These are phyloP conservation scores for Austrolebias charrua DNA, from an alignment of 2,797 vertebrate genomes.

Conservation along the genomic window DNA sequence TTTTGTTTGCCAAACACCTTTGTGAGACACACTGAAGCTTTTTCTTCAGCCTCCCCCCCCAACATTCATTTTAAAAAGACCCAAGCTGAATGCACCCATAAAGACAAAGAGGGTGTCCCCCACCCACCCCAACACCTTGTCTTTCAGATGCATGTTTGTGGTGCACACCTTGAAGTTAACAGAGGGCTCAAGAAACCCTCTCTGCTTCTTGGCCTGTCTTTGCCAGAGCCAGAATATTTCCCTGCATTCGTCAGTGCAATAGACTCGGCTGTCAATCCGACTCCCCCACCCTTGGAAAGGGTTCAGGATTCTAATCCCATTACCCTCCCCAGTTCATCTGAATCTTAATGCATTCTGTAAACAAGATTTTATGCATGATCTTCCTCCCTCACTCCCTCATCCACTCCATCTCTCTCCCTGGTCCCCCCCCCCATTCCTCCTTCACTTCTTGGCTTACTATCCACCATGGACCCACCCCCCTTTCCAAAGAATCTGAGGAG, in stretches of 20 bases:
- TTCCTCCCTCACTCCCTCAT: slow-evolving; percentile 64
- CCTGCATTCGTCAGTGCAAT: slow-evolving; percentile 76
- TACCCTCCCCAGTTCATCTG: slow-evolving; percentile 82
- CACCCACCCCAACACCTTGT: neutral
- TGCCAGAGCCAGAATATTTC: slow-evolving; percentile 76
- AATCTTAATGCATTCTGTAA: slow-evolving; percentile 86
- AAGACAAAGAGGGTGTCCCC: slow-evolving; percentile 29
- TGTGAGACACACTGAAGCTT: slow-evolving; percentile 64
- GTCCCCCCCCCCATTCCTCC: slow-evolving; percentile 19
- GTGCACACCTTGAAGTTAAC: slow-evolving; percentile 60
- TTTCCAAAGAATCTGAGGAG: slow-evolving; percentile 75
- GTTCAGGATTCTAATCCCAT: slow-evolving; percentile 84
- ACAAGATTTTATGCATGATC: slow-evolving; percentile 87
- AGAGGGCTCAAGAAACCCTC: slow-evolving; percentile 66
- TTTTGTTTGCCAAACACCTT: slow-evolving; percentile 80
- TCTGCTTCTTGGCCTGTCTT: slow-evolving; percentile 57
- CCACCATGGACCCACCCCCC: slow-evolving; percentile 35
- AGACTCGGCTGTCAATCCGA: slow-evolving; percentile 76
- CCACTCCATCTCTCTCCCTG: slow-evolving; percentile 49
- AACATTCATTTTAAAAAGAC: slow-evolving; percentile 41
- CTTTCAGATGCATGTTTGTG: slow-evolving; percentile 51
- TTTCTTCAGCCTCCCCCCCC: slow-evolving; percentile 47
- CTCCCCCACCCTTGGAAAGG: slow-evolving; percentile 76
- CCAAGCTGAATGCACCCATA: slow-evolving; percentile 37
- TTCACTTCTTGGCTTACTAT: slow-evolving; percentile 76